Evolutionary conservation across 2,797 vertebrate species (phyloP).

Genomic region (Fundulus diaphanus): DNA sequence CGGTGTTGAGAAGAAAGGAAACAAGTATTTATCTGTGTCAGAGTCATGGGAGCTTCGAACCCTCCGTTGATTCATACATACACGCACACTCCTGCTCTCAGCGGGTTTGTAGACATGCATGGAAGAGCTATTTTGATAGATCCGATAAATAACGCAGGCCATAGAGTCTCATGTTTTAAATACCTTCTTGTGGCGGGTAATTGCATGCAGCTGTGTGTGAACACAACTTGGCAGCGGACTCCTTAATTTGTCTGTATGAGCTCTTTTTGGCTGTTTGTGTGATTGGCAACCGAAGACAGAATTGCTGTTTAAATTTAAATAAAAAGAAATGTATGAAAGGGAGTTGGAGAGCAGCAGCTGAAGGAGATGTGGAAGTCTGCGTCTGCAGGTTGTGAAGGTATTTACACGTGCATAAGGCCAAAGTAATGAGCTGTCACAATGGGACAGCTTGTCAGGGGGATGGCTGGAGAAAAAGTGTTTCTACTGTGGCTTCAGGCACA

Average conservation of each 20-base stretch:
- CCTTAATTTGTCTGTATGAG: constrained; percentile 32
- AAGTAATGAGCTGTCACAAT: constrained; percentile 46
- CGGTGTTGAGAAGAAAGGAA: not conserved
- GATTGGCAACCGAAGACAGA: constrained; percentile 51
- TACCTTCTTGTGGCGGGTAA: constrained; percentile 76
- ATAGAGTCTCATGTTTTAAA: constrained; percentile 73
- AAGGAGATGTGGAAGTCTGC: constrained; percentile 25
- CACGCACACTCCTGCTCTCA: constrained; percentile 19
- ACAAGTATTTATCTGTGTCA: not conserved
- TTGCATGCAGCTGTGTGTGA: constrained; percentile 80
- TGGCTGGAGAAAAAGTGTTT: constrained; percentile 13
- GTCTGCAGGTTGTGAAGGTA: constrained; percentile 28
- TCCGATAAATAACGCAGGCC: constrained; percentile 67
- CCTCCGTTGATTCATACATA: constrained; percentile 3
- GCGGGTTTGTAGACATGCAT: constrained; percentile 50
- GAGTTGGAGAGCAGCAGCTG: constrained; percentile 31
- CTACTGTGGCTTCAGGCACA: not conserved
- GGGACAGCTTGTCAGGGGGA: constrained; percentile 18
- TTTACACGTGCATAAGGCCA: constrained; percentile 51
- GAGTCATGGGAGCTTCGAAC: constrained; percentile 21
- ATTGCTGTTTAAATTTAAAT: constrained; percentile 25
- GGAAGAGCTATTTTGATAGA: constrained; percentile 75
- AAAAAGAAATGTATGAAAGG: constrained; percentile 45
- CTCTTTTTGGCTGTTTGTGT: constrained; percentile 17
- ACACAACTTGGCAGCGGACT: constrained; percentile 56